These are phyloP conservation scores for Thamnophis elegans DNA, from an alignment of 2,797 vertebrate species.

Conservation along the genomic window DNA sequence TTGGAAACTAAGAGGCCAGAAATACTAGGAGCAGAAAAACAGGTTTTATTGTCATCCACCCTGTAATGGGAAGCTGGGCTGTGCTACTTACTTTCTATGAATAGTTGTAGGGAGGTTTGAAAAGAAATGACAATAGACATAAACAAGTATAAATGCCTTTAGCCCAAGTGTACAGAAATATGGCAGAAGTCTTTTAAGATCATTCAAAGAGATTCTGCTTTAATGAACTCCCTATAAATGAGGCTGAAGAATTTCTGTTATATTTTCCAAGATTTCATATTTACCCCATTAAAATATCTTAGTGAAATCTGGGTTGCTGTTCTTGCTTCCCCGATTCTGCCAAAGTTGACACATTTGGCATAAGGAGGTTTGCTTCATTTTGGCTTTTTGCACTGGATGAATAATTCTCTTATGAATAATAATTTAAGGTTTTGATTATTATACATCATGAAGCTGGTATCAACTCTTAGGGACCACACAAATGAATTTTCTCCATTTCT, in stretches of 20 bases:
- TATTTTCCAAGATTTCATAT: not conserved
- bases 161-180: not conserved
- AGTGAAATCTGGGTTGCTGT: not conserved
- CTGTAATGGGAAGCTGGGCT: not conserved
- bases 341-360: not conserved
- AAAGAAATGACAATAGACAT: not conserved
- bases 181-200: not conserved
- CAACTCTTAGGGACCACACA: not conserved
- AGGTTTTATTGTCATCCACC: not conserved
- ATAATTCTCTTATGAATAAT: not conserved
- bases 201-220: not conserved
- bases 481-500: not conserved
- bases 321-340: not conserved
- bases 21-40: not conserved
- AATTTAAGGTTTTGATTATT: not conserved
- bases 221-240: not conserved
- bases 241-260: not conserved
- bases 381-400: not conserved
- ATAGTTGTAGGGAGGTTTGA: not conserved
- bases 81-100: not conserved
- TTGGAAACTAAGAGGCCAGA: not conserved
- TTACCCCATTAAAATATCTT: not conserved
- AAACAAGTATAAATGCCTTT: not conserved
- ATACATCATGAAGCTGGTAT: not conserved
- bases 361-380: not conserved